phyloP scores from a whole-genome alignment of 2,113 vertebrate species.

The Syngnathus floridae region DNA sequence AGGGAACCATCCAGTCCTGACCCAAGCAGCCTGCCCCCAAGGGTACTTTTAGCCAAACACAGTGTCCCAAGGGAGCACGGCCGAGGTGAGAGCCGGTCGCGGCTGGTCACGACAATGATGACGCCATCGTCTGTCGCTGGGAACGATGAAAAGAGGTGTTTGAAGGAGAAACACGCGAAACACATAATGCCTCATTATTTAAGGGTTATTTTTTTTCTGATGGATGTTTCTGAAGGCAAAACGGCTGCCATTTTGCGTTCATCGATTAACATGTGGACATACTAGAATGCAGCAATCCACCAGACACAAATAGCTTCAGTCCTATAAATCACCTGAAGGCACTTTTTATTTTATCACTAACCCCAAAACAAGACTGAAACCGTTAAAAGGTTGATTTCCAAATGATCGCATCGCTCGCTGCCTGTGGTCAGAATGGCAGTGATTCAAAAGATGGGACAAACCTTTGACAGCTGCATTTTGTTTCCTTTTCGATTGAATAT shows the following conservation, averaged over 20 bases:
- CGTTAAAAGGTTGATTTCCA: background rate
- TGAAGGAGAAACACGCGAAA: background rate
- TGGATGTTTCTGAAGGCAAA: background rate
- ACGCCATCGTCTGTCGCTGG: background rate
- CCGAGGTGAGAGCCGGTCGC: conserved; percentile 44
- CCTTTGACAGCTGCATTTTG: background rate
- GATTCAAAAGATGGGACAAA: background rate
- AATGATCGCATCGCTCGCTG: background rate
- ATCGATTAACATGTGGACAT: background rate
- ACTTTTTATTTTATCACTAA: background rate
- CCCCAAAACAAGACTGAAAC: background rate
- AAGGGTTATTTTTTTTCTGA: background rate
- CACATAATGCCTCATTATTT: background rate
- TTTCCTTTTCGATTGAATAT: background rate
- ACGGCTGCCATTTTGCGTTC: background rate
- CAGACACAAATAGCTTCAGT: background rate
- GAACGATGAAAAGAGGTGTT: background rate
- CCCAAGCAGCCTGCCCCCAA: conserved; percentile 47
- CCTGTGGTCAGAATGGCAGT: background rate
- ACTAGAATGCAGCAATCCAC: too few relatives aligned
- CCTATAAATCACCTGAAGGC: background rate
- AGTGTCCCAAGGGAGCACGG: conserved; percentile 48
- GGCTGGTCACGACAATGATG: background rate
- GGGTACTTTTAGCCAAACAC: conserved; percentile 34
- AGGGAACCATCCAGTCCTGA: conserved; percentile 95